phyloP scores from a whole-genome alignment of 2,113 vertebrate genomes.

The Neolamprologus devosi region DNA sequence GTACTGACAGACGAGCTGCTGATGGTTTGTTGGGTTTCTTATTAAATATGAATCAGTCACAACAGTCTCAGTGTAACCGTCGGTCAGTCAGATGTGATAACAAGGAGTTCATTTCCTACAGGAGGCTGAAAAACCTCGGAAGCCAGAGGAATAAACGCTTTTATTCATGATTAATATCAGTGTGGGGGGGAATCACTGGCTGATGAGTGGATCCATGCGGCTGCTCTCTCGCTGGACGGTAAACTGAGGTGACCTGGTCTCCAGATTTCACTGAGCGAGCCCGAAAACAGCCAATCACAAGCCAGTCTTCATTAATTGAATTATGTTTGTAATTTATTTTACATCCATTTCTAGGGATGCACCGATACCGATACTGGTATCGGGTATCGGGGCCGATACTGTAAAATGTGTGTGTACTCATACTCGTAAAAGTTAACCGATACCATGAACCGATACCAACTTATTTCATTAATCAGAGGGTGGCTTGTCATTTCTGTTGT shows the following conservation, averaged over 20 bases:
- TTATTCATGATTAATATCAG: not conserved
- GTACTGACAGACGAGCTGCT: not conserved
- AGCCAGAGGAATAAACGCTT: not conserved
- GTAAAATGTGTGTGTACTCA: too few relatives aligned
- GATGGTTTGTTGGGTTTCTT: not conserved
- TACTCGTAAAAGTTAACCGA: too few relatives aligned
- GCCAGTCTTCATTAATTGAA: not conserved
- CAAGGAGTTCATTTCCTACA: not conserved
- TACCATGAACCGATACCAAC: too few relatives aligned
- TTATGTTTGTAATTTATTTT: not conserved
- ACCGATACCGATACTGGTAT: too few relatives aligned
- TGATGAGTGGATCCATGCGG: conserved; percentile 35
- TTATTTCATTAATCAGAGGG: too few relatives aligned
- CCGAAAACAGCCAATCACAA: not conserved
- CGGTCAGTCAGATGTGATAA: not conserved
- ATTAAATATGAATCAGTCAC: not conserved
- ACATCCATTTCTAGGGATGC: not conserved
- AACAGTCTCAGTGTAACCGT: not conserved
- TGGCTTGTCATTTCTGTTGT: too few relatives aligned
- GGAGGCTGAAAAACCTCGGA: not conserved
- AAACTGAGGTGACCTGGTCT: conserved; percentile 10
- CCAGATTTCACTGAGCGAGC: not conserved
- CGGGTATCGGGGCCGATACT: too few relatives aligned
- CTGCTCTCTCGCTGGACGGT: conserved; percentile 12
- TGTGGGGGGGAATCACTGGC: not conserved